These are phyloP conservation scores for Bombylius major DNA, from an alignment of 2,888 invertebrate genomes.

Conservation along the genomic window DNA sequence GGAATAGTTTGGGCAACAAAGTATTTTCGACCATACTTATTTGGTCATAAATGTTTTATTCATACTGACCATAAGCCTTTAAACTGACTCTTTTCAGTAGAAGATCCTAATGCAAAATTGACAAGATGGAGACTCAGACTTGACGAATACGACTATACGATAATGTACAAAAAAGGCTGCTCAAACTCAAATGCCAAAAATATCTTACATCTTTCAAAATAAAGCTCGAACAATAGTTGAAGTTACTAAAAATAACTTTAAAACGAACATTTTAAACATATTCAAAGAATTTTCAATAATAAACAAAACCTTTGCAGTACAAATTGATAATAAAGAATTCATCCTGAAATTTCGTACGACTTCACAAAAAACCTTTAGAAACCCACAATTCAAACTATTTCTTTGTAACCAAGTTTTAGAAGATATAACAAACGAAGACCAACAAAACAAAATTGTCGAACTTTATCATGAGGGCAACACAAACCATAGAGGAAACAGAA, in stretches of 20 bases:
- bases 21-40: conserved; percentile 5
- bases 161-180: no score
- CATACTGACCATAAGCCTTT: conserved; percentile 21
- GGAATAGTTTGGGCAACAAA: no score
- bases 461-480: background rate
- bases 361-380: no score
- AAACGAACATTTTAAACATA: no score
- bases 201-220: no score
- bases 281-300: no score
- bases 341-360: no score
- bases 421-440: no score
- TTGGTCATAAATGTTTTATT: conserved; percentile 18
- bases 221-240: no score
- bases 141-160: conserved; percentile 19
- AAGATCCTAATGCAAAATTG: conserved; percentile 10
- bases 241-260: no score
- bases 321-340: background rate
- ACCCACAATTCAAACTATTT: background rate
- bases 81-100: conserved; percentile 12
- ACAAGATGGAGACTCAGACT: conserved; percentile 20
- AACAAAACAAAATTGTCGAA: background rate
- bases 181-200: no score
- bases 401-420: no score
- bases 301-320: background rate
- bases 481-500: background rate